Evolutionary conservation across 2,888 invertebrate species (phyloP).

Genomic region (Unio pictorum): DNA sequence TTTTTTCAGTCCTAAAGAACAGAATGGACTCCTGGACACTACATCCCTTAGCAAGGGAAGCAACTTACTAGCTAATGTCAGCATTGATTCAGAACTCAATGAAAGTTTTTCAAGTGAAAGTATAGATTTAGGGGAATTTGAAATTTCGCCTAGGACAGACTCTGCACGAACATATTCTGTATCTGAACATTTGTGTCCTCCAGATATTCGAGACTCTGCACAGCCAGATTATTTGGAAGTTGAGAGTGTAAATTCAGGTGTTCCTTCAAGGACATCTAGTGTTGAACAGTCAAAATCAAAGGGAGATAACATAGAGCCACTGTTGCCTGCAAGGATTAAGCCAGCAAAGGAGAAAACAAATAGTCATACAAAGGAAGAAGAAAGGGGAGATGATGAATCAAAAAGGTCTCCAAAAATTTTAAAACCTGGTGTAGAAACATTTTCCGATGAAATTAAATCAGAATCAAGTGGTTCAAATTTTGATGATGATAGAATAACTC

Average conservation of each 20-base stretch:
- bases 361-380: slow-evolving; percentile 80
- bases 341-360: slow-evolving; percentile 79
- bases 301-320: slow-evolving; percentile 72
- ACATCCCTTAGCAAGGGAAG: slow-evolving; percentile 14
- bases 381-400: slow-evolving; percentile 74
- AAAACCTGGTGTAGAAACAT: too few relatives aligned
- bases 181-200: slow-evolving; percentile 14
- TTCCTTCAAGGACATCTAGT: slow-evolving; percentile 11
- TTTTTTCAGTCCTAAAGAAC: too few relatives aligned
- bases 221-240: slow-evolving; percentile 51
- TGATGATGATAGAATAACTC: slow-evolving; percentile 37
- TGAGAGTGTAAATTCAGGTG: slow-evolving; percentile 51
- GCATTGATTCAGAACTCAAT: slow-evolving; percentile 60
- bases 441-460: too few relatives aligned
- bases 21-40: too few relatives aligned
- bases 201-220: slow-evolving; percentile 29
- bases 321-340: slow-evolving; percentile 76
- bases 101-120: slow-evolving; percentile 48
- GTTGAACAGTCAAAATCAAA: slow-evolving; percentile 10
- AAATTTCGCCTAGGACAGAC: slow-evolving; percentile 26
- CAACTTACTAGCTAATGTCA: slow-evolving; percentile 60
- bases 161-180: slow-evolving; percentile 19
- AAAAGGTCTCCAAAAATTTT: slow-evolving; percentile 16
- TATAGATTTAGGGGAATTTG: slow-evolving; percentile 46
- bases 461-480: slow-evolving; percentile 19